Evolutionary conservation across 2,797 vertebrate genomes (phyloP), one percentile per base, ranked within the genome.

Genomic region (Trachops cirrhosus): DNA sequence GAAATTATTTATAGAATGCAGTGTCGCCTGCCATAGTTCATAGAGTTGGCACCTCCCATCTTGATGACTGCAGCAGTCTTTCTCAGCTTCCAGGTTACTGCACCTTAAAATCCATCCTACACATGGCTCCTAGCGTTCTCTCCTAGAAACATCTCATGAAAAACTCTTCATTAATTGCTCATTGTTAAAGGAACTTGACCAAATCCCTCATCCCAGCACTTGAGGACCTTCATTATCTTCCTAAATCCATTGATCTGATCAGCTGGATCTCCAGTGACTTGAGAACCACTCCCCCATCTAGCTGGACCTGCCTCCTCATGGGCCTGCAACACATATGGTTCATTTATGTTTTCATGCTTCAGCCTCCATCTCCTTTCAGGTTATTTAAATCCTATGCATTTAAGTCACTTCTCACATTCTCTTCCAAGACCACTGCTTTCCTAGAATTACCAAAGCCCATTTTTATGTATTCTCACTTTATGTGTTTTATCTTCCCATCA

Each of bases 351-450:
- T 77, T 84, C 52, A 68, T 46, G 18, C 34, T 77, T 67, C 68
- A 46, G 80, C 14, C 14, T 39, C n/a, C 9, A 34, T 2, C 32
- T 93, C 62, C n/a, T 84, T 89, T 85, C 19, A 59, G 92, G 92
- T 89, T 74, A 85, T 82, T 80, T 29, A 84, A 52, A 80, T 92
- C 22, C 14, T 80, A 52, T 67, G 10, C 24, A 64, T 52, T 88
- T 87, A 85, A 73, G 48, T 71, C 62, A 92, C 9, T 95, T 90
- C 39, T 92, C 71, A 29, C 22, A 64, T 94, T 91, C 22, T 93
- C n/a, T 80, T 85, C 52, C 37, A 82, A 91, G 77, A 68, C 67
- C 10, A 22, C 4, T 75, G 32, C 67, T 94, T 87, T 92, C n/a
- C 50, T 74, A 68, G 68, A 95, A 90, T 87, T 88, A 68, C 59